These are phyloP conservation scores for Balanococcus diminutus DNA, from an alignment of 2,888 invertebrate genomes.

Conservation along the genomic window DNA sequence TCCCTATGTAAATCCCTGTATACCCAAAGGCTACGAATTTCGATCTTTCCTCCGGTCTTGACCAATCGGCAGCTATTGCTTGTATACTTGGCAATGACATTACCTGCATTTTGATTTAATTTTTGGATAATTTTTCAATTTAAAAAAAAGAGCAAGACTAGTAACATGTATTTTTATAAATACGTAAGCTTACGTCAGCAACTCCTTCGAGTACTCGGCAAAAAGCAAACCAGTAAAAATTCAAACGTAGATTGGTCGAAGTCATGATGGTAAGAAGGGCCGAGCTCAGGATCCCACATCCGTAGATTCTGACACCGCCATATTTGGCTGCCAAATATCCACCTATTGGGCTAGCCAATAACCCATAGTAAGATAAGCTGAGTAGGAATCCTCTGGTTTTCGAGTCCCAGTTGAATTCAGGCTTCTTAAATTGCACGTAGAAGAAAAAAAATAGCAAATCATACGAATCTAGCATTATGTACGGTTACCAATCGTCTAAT, in stretches of 20 bases:
- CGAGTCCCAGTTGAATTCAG: conserved; percentile 81
- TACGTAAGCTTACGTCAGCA: conserved; percentile 69
- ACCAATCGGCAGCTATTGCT: conserved; percentile 84
- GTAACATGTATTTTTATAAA: too few relatives aligned
- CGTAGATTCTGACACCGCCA: conserved; percentile 81
- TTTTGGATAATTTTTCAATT: background rate
- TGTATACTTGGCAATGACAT: conserved; percentile 81
- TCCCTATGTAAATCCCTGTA: conserved; percentile 84
- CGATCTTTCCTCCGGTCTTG: conserved; percentile 78
- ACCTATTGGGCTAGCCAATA: conserved; percentile 82
- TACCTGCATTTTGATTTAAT: conserved; percentile 64
- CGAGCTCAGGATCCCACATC: conserved; percentile 77
- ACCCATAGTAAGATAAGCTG: conserved; percentile 89
- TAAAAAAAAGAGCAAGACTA: too few relatives aligned
- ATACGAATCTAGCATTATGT: too few relatives aligned
- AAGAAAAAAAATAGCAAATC: too few relatives aligned
- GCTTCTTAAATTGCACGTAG: conserved; percentile 63
- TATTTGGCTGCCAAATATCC: conserved; percentile 82
- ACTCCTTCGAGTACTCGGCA: conserved; percentile 79
- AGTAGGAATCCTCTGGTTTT: conserved; percentile 78
- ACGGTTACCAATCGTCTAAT: too few relatives aligned
- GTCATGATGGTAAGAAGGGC: conserved; percentile 81
- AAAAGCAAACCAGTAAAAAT: conserved; percentile 67
- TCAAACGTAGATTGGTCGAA: conserved; percentile 70
- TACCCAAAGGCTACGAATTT: conserved; percentile 81